These are phyloP conservation scores for Thripadectes ignobilis DNA, from an alignment of 2,797 vertebrate genomes.

Conservation along the genomic window DNA sequence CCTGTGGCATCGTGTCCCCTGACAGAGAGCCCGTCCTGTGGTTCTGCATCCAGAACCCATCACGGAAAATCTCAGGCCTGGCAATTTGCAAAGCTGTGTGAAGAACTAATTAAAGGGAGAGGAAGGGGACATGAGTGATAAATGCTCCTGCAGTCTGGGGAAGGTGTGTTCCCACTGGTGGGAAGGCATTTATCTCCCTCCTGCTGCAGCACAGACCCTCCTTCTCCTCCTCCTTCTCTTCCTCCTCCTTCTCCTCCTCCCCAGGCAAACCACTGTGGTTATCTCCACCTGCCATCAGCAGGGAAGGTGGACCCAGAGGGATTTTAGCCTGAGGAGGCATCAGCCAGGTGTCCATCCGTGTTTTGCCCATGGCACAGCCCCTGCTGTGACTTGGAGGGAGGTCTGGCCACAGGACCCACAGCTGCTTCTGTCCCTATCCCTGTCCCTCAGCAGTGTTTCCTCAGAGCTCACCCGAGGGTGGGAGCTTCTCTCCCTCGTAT, in stretches of 20 bases:
- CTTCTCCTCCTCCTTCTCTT: background rate
- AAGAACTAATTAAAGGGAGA: background rate
- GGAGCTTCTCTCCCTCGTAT: rapidly evolving
- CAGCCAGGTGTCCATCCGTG: background rate
- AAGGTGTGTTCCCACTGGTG: background rate
- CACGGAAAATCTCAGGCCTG: background rate
- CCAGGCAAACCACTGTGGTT: rapidly evolving
- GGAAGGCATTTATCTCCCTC: background rate
- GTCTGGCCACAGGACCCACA: rapidly evolving
- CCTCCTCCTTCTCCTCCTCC: background rate
- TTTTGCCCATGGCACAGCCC: rapidly evolving
- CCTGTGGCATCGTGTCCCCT: background rate
- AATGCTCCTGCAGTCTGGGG: background rate
- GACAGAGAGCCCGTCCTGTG: background rate
- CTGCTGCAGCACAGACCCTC: background rate
- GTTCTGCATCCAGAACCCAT: background rate
- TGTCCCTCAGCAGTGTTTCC: rapidly evolving
- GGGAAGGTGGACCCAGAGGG: background rate
- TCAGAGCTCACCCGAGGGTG: rapidly evolving
- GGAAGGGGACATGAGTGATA: background rate
- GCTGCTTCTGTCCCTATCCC: rapidly evolving
- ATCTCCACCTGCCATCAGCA: rapidly evolving
- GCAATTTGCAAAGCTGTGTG: background rate
- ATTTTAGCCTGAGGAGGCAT: rapidly evolving
- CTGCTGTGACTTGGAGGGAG: background rate